phyloP scores from a whole-genome alignment of 1,140 invertebrate genomes.

The Ptiloglossa arizonensis region DNA sequence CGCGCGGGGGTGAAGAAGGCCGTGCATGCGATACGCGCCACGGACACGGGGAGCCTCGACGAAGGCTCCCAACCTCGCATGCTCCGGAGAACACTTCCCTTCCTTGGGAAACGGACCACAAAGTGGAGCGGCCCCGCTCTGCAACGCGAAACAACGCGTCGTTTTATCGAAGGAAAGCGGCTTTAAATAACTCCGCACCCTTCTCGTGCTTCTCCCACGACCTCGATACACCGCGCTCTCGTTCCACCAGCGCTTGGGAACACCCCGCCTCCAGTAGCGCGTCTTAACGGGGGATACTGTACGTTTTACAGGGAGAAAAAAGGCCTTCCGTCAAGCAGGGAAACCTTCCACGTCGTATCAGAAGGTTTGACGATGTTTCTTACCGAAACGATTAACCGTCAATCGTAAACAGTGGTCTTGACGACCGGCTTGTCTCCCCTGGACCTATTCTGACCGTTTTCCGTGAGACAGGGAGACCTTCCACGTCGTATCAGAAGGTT shows the following conservation, averaged over 20 bases:
- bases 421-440: too few relatives aligned
- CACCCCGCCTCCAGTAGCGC: not conserved
- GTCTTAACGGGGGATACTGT: too few relatives aligned
- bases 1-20: conserved; percentile 30
- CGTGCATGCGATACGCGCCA: conserved; percentile 32
- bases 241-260: not conserved
- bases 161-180: conserved; percentile 43
- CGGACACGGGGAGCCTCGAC: not conserved
- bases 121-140: conserved; percentile 3
- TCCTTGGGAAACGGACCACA: conserved; percentile 7
- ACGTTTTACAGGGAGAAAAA: too few relatives aligned
- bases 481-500: too few relatives aligned
- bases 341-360: too few relatives aligned
- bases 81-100: conserved; percentile 18
- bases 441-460: too few relatives aligned
- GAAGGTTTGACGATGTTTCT: too few relatives aligned
- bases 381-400: too few relatives aligned
- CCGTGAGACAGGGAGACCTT: too few relatives aligned
- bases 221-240: conserved; percentile 20
- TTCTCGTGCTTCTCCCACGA: not conserved
- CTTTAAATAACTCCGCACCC: conserved; percentile 46
- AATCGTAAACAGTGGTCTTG: too few relatives aligned
- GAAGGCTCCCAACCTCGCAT: not conserved
- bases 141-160: conserved; percentile 27
- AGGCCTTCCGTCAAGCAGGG: too few relatives aligned